Evolutionary conservation across 2,888 invertebrate species (phyloP).

Genomic region (Campoplex capitator): DNA sequence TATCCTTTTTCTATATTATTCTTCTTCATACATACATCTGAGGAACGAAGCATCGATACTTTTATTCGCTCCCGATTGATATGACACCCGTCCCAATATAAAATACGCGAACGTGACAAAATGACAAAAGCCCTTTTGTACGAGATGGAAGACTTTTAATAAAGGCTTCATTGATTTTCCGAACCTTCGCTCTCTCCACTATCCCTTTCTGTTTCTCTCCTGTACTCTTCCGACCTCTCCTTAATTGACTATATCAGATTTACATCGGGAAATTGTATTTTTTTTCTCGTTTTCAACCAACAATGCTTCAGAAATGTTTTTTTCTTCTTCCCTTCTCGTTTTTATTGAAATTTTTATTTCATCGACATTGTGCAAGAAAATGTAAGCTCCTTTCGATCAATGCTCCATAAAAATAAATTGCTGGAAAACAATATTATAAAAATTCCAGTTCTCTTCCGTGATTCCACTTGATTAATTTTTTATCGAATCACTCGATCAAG

Average conservation of each 20-base stretch:
- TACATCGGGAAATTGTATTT: not conserved
- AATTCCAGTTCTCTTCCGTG: not conserved
- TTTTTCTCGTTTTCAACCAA: slow-evolving; percentile 4
- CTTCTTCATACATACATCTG: not conserved
- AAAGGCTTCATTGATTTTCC: slow-evolving; percentile 51
- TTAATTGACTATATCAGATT: slow-evolving; percentile 21
- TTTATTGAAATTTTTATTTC: not conserved
- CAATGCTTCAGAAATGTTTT: not conserved
- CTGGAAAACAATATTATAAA: not conserved
- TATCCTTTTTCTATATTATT: not conserved
- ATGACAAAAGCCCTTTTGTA: slow-evolving; percentile 48
- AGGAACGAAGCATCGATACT: slow-evolving; percentile 31
- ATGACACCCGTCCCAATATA: slow-evolving; percentile 40
- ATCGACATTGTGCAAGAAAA: not conserved
- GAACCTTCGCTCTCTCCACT: not conserved
- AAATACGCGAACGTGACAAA: slow-evolving; percentile 41
- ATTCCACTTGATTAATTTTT: not conserved
- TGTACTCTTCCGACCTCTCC: not conserved
- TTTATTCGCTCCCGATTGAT: slow-evolving; percentile 47
- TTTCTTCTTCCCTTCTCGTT: not conserved
- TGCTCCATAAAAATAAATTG: not conserved
- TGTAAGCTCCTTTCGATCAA: not conserved
- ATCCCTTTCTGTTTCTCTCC: not conserved
- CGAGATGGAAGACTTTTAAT: slow-evolving; percentile 41
- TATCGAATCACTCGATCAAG: not conserved